Percentiles rank a stretch among this genome's conserved stretches.
Conservation (phyloP, 2,888 invertebrate genomes). For the Hymenopus coronatus region DNA sequence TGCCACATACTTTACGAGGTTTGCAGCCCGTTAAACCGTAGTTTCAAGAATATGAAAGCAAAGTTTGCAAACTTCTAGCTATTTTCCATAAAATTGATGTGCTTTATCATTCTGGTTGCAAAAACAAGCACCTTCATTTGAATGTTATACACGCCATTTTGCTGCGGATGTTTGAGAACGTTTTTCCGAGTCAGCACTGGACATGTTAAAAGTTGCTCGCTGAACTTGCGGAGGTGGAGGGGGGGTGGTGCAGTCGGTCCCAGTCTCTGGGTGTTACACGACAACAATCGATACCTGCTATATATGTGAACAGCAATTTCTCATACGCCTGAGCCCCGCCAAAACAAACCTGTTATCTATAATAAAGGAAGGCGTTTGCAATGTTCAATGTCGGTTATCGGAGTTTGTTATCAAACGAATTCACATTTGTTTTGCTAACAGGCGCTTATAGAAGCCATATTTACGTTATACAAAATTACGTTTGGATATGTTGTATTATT, state of each 20-base stretch:
- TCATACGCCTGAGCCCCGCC: neutral
- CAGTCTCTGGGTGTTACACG: neutral
- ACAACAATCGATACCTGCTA: neutral
- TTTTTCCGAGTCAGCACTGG: neutral
- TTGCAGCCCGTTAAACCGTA: too few relatives aligned
- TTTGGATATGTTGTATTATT: too few relatives aligned
- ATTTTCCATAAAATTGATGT: neutral
- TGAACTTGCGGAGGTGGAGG: neutral
- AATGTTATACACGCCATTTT: neutral
- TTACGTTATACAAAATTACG: too few relatives aligned
- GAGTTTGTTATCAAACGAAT: neutral
- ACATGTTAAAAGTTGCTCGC: neutral
- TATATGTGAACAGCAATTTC: neutral
- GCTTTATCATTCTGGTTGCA: neutral
- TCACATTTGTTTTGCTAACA: neutral
- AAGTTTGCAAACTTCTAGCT: neutral
- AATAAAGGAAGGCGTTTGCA: neutral
- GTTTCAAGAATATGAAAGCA: neutral
- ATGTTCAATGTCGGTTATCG: neutral
- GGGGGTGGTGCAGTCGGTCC: neutral
- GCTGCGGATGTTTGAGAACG: neutral
- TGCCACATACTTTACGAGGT: too few relatives aligned
- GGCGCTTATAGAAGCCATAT: too few relatives aligned
- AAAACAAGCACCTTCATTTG: neutral
- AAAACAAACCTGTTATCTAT: neutral